Conservation (phyloP, 2,888 invertebrate genomes). For the Leucoma salicis region DNA sequence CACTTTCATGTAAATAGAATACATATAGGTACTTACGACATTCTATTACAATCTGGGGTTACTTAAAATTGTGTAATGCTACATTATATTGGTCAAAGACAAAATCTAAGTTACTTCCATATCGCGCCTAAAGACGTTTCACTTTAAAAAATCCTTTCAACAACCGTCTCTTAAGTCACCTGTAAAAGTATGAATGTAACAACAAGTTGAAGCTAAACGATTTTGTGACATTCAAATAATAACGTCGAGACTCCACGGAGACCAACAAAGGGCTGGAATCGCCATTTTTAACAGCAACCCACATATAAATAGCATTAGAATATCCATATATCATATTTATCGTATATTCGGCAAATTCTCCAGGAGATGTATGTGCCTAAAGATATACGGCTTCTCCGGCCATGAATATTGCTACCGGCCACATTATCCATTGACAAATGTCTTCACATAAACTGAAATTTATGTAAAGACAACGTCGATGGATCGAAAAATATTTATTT, state of each 20-base stretch:
- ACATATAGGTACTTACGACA: too few species aligned
- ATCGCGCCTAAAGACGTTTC: too few species aligned
- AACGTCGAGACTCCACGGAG: not conserved
- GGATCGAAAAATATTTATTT: conserved; percentile 42
- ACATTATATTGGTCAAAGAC: too few species aligned
- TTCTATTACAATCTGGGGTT: too few species aligned
- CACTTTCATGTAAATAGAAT: too few species aligned
- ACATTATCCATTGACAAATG: conserved; percentile 52
- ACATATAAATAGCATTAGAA: conserved; percentile 23
- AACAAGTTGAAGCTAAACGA: too few species aligned
- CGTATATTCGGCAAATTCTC: conserved; percentile 25
- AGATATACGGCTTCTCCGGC: conserved; percentile 26
- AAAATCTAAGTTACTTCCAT: too few species aligned
- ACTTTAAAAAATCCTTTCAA: conserved; percentile 2
- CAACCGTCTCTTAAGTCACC: too few species aligned
- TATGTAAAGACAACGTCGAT: conserved; percentile 40
- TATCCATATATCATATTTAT: conserved; percentile 31
- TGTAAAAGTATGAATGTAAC: too few species aligned
- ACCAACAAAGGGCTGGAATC: not conserved
- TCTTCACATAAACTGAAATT: conserved; percentile 45
- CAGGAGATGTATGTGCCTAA: conserved; percentile 31
- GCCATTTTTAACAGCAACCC: conserved; percentile 18
- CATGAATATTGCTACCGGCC: conserved; percentile 37
- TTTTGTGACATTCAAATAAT: not conserved
- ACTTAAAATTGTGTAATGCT: too few species aligned